A percentile compares a stretch with the other conserved stretches of the same genome.
Conservation (phyloP, 2,797 vertebrate genomes). For the Gallinago nigripennis region DNA sequence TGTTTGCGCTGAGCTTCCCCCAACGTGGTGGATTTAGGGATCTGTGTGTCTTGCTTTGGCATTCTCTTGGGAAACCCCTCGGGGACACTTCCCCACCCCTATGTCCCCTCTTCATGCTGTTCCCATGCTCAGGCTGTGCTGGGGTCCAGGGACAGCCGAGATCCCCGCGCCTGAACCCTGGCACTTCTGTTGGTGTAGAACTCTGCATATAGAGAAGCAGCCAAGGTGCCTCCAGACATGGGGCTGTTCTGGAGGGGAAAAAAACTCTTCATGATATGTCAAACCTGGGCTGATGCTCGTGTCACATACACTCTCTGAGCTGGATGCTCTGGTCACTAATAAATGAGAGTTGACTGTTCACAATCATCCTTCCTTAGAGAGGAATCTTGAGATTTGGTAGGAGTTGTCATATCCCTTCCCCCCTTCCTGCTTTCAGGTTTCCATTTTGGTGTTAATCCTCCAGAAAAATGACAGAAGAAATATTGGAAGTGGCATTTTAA, state of each 20-base stretch:
- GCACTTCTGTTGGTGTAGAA: background rate
- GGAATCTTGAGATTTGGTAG: background rate
- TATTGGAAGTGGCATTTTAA: background rate
- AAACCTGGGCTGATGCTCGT: fast-evolving
- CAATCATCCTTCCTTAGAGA: background rate
- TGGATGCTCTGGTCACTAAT: background rate
- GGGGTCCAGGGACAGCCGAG: fast-evolving
- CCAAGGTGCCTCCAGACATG: fast-evolving
- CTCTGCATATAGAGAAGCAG: fast-evolving
- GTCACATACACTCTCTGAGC: fast-evolving
- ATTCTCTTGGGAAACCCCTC: background rate
- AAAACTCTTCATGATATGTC: background rate
- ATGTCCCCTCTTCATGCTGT: background rate
- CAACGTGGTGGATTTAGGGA: fast-evolving
- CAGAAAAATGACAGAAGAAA: background rate
- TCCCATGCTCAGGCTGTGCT: background rate
- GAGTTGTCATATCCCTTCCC: background rate
- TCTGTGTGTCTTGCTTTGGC: fast-evolving
- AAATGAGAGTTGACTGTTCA: background rate
- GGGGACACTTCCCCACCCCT: background rate
- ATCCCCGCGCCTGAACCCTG: background rate
- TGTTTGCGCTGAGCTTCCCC: background rate
- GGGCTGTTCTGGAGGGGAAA: background rate
- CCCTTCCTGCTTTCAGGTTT: background rate
- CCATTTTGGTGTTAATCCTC: background rate